phyloP scores from a whole-genome alignment of 2,113 vertebrate genomes.

The Narcine bancroftii region DNA sequence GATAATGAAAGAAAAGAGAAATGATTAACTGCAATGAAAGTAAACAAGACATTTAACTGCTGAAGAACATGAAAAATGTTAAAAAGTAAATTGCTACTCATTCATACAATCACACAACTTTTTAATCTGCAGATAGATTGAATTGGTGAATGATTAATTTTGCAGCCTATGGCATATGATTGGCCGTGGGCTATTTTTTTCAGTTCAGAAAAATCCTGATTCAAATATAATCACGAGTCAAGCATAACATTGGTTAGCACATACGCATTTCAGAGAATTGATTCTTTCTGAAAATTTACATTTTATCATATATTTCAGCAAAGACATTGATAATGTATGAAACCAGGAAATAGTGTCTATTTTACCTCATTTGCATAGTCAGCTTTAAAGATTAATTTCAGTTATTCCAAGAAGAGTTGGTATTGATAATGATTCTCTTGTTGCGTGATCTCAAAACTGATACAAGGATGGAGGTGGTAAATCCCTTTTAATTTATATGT shows the following conservation, averaged over 20 bases:
- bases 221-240: conserved; percentile 16
- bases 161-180: conserved; percentile 13
- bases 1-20: background rate
- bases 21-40: background rate
- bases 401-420: background rate
- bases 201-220: conserved; percentile 1
- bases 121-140: conserved; percentile 7
- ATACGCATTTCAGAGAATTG: conserved; percentile 20
- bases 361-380: background rate
- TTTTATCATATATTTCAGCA: background rate
- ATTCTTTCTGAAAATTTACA: conserved; percentile 19
- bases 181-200: background rate
- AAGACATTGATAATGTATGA: background rate
- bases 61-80: background rate
- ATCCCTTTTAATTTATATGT: conserved; percentile 8
- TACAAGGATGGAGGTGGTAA: background rate
- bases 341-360: background rate
- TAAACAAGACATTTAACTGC: background rate
- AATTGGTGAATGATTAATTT: conserved; percentile 30
- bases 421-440: background rate
- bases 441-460: background rate
- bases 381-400: conserved; percentile 6
- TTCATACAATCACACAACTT: background rate
- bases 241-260: conserved; percentile 24
- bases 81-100: background rate